Percentiles rank a stretch among this genome's conserved stretches.
Evolutionary conservation across 2,797 vertebrate species (phyloP).

Genomic region (Acanthiza pusilla): DNA sequence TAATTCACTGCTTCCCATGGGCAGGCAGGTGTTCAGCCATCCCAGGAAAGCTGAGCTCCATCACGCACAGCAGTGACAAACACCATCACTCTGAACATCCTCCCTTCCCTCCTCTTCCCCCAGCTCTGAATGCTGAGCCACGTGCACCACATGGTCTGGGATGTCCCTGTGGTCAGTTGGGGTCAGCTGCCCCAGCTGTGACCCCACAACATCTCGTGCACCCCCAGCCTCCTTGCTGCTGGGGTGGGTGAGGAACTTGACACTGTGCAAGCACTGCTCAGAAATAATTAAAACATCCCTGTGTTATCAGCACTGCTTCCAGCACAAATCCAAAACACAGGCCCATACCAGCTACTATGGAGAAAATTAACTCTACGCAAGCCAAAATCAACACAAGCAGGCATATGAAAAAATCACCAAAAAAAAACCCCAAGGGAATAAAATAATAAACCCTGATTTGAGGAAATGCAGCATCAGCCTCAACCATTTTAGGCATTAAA

Average conservation of each 20-base stretch:
- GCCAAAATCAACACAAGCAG: not conserved
- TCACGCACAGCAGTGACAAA: not conserved
- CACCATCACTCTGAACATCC: not conserved
- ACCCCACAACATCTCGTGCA: too few relatives aligned
- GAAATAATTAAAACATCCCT: not conserved
- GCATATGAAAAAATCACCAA: not conserved
- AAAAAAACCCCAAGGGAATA: not conserved
- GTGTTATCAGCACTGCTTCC: not conserved
- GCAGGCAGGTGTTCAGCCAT: not conserved
- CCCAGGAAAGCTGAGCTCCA: not conserved
- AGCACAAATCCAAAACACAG: not conserved
- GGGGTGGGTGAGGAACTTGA: not conserved
- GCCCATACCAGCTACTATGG: not conserved
- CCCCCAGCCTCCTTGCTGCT: not conserved
- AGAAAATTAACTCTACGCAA: not conserved
- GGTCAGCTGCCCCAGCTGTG: not conserved
- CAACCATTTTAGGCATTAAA: not conserved
- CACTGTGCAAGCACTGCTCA: not conserved
- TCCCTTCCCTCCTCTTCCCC: not conserved
- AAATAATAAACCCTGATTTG: not conserved
- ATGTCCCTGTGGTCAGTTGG: too few relatives aligned
- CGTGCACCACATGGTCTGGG: not conserved
- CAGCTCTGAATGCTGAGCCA: fast-evolving
- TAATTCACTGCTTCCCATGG: not conserved
- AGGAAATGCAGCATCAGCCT: not conserved